Evolutionary conservation across 1,140 invertebrate species (phyloP), one percentile per base, ranked within the genome.

Genomic region (Steinernema feltiae): DNA sequence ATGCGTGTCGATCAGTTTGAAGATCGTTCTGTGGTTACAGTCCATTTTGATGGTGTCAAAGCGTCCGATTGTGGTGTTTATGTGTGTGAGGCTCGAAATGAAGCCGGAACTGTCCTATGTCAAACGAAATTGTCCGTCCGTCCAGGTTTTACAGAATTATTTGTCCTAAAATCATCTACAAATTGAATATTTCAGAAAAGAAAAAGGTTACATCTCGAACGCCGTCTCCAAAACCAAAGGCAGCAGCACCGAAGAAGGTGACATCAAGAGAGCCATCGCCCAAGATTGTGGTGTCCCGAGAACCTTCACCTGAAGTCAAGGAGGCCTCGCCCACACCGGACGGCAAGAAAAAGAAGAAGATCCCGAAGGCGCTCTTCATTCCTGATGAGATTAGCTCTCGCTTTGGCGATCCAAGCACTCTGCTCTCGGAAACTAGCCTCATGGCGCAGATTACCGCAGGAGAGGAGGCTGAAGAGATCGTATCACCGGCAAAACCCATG

Each of bases 331-430:
- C 35, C 32, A 46, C 46, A 35, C 30, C 70, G 0, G 74, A 76
- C 27, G 70, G 73, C 72, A 77, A 77, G 35, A 69, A 77, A 30
- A 77, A 77, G 31, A 77, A 77, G 17, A 69, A 75, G 41, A 73
- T 80, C 69, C 79, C 79, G 3, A 80, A 80, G 35, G 32, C 77
- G 17, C 31, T 80, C 2, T 79, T 80, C 74, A 80, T 80, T 73
- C 79, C 79, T 0, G 79, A 80, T 76, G 79, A 80, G 76, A 80
- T 80, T 53, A 80, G 78, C 75, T 80, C 78, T 27, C 63, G 74
- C 1, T 80, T 69, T 31, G 79, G 79, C 30, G 79, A 80, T 63
- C 77, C 78, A n/a, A 76, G 78, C 32, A 80, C 71, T 27, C 73
- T 79, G 70, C 53, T 71, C 31, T 80, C 79, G 1, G 79, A 80